Conservation (phyloP, 2,888 invertebrate genomes). For the Ellobium chinense region DNA sequence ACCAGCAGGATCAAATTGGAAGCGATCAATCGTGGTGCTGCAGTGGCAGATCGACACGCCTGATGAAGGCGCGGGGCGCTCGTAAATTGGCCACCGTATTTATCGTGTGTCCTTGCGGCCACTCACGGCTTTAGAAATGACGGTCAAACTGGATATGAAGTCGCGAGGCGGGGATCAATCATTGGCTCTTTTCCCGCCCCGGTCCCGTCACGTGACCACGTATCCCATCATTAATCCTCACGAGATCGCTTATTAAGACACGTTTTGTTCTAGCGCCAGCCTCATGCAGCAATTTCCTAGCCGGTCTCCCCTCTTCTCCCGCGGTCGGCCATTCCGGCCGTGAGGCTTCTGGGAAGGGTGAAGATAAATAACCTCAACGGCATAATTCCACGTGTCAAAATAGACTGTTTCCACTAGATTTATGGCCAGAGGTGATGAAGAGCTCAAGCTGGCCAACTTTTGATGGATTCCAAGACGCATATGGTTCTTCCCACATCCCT, state of each 20-base stretch:
- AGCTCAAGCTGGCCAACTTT: slow-evolving; percentile 12
- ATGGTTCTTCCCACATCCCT: background rate
- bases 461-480: slow-evolving; percentile 9
- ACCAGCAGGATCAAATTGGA: slow-evolving; percentile 31
- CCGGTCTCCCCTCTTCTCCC: background rate
- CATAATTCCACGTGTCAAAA: slow-evolving; percentile 51
- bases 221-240: slow-evolving; percentile 58
- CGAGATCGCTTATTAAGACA: slow-evolving; percentile 57
- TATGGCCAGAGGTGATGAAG: slow-evolving; percentile 22
- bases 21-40: slow-evolving; percentile 35
- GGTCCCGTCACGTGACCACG: slow-evolving; percentile 54
- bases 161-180: slow-evolving; percentile 55
- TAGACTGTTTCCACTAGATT: slow-evolving; percentile 12
- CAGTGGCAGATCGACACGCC: slow-evolving; percentile 32
- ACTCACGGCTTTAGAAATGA: slow-evolving; percentile 43
- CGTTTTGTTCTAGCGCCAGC: slow-evolving; percentile 53
- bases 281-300: slow-evolving; percentile 49
- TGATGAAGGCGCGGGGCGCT: slow-evolving; percentile 32
- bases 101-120: slow-evolving; percentile 40
- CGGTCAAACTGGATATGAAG: slow-evolving; percentile 55
- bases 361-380: slow-evolving; percentile 53
- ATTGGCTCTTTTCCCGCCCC: slow-evolving; percentile 51
- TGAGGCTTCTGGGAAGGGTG: background rate
- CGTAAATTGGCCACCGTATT: slow-evolving; percentile 40
- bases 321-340: background rate